Conservation (phyloP, 2,888 invertebrate genomes). For the Geophilus truncorum region DNA sequence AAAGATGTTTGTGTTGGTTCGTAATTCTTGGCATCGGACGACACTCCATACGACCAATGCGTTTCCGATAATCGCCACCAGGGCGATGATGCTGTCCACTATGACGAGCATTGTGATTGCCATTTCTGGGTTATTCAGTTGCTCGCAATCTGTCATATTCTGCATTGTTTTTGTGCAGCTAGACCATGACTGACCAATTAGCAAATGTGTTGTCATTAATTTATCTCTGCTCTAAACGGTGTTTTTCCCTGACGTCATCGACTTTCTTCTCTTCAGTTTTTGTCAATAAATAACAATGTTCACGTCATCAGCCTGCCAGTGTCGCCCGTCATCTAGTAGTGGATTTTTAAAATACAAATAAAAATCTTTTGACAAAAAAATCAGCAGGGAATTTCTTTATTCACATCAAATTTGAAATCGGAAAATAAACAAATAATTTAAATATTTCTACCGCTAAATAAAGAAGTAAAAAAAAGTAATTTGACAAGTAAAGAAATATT, state of each 20-base stretch:
- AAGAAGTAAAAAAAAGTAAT: too few relatives aligned
- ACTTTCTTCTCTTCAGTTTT: not conserved
- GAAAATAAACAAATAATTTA: too few relatives aligned
- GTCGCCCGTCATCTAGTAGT: not conserved
- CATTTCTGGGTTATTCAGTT: not conserved
- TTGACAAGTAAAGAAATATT: too few relatives aligned
- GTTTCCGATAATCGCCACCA: conserved; percentile 29
- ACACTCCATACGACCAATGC: conserved; percentile 29
- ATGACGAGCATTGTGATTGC: not conserved
- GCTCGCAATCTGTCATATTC: not conserved
- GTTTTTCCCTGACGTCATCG: not conserved
- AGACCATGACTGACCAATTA: not conserved
- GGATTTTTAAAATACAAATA: not conserved
- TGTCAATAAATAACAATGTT: not conserved
- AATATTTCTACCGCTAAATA: too few relatives aligned
- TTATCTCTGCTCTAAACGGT: not conserved
- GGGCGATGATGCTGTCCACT: not conserved
- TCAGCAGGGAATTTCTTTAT: too few relatives aligned
- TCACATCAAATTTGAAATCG: too few relatives aligned
- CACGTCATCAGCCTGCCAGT: not conserved
- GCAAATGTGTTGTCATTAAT: not conserved
- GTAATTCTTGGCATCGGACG: not conserved
- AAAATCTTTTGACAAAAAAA: too few relatives aligned
- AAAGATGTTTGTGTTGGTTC: conserved; percentile 32
- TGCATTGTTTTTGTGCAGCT: not conserved